Evolutionary conservation across 92 coral and sea anemone species (phyloP), one percentile per base, ranked within the genome.

Genomic region (Epizoanthus stellaris): DNA sequence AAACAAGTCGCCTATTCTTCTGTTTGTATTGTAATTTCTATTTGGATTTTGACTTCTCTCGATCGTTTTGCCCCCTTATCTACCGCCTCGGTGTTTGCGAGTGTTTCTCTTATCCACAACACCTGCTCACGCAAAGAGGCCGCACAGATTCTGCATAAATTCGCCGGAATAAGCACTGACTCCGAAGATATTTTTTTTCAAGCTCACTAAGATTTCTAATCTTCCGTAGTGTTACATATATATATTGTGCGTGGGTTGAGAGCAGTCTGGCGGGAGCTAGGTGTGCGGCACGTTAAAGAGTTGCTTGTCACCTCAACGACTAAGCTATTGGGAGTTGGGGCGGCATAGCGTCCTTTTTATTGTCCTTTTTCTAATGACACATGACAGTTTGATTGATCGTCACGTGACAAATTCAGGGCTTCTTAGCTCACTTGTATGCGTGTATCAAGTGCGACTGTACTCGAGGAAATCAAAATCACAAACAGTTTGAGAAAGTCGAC

Each of bases 331-430:
- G 94, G 87, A 86, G 93, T 85, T 82, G 79, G 90, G 91, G 97
- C 98, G 98, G 93, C 94, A 72, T 86, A 75, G 95, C 93, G 95
- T 86, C 92, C 88, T 85, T 89, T 89, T 84, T 82, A 92, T 92
- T 94, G 98, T 92, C 87, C 94, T 81, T 85, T 87, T 81, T 74
- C 88, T 95, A 95, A 95, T 93, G 99, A 97, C 97, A 95, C 84
- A 90, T 95, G 99, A 95, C 99, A 92, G 96, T 57, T 91, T 92
- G 98, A 94, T 95, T 95, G 98, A 95, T 95, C 91, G 95, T 96
- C 98, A 95, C 92, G 93, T 95, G 98, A 97, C 95, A 88, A 84
- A 89, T 77, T 90, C 87, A 89, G 88, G 87, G 77, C 45, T 91
- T 84, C 67, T 84, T 68, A 62, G 66, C 76, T 76, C 63, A 63